Conservation (phyloP, 2,797 vertebrate genomes). For the Cichlasoma orientale region DNA sequence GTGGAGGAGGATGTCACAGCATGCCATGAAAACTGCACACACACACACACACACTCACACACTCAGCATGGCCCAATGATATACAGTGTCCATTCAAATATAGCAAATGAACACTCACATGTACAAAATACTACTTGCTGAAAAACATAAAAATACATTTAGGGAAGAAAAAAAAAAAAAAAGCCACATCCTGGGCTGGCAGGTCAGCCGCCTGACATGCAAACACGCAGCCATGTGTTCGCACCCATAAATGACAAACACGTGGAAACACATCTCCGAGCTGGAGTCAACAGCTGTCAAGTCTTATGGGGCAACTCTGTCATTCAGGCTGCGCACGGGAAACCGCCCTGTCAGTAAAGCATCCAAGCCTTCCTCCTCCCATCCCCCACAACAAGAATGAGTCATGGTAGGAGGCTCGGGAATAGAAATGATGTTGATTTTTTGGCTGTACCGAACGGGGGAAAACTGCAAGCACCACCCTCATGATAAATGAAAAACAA, state of each 20-base stretch:
- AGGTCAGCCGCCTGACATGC: neutral
- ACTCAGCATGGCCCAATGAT: neutral
- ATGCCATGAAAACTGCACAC: neutral
- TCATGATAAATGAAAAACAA: constrained; percentile 24
- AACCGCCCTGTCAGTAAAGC: constrained; percentile 59
- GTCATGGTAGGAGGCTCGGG: constrained; percentile 46
- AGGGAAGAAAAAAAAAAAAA: neutral
- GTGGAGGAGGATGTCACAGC: constrained; percentile 27
- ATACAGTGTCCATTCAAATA: neutral
- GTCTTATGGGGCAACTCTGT: constrained; percentile 39
- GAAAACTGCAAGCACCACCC: constrained; percentile 32
- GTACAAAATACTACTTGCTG: neutral
- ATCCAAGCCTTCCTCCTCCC: constrained; percentile 44
- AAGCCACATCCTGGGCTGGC: constrained; percentile 18
- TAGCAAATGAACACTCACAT: neutral
- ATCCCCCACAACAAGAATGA: constrained; percentile 38
- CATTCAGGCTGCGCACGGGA: constrained; percentile 41
- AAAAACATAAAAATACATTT: neutral
- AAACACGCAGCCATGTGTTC: constrained; percentile 32
- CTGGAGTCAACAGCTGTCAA: constrained; percentile 62
- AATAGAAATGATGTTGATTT: constrained; percentile 43
- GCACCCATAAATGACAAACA: constrained; percentile 46
- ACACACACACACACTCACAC: neutral
- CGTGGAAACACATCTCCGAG: constrained; percentile 13
- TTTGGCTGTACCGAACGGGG: constrained; percentile 38